Conservation (phyloP, 2,113 vertebrate genomes). For the Dendrocopos noguchii region DNA sequence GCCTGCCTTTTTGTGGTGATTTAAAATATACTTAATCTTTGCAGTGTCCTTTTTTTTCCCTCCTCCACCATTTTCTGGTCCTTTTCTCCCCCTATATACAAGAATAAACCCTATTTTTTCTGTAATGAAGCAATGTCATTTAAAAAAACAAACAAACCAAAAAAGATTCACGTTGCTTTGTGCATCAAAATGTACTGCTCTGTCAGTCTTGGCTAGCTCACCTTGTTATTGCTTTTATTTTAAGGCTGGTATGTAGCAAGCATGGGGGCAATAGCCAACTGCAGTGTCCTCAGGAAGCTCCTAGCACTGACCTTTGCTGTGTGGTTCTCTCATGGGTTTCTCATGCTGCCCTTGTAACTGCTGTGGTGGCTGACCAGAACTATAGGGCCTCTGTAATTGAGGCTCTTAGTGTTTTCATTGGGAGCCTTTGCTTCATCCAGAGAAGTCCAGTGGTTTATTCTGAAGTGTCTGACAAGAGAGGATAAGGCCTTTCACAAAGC, state of each 20-base stretch:
- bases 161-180: not conserved
- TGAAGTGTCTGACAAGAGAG: conserved; percentile 27
- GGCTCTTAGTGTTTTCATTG: conserved; percentile 34
- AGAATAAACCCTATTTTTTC: not conserved
- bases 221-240: not conserved
- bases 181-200: not conserved
- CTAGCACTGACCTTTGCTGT: not conserved
- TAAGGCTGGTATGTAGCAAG: not conserved
- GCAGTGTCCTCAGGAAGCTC: not conserved
- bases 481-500: conserved; percentile 30
- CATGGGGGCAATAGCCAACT: not conserved
- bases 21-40: not conserved
- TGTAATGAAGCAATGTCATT: not conserved
- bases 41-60: not conserved
- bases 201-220: not conserved
- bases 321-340: not conserved
- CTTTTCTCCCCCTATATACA: not conserved
- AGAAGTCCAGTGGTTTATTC: conserved; percentile 47
- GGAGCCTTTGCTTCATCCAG: not conserved
- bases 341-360: not conserved
- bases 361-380: conserved; percentile 21
- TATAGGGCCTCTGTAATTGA: conserved; percentile 25
- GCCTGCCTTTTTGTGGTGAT: not conserved
- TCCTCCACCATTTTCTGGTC: not conserved
- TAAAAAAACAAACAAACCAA: not conserved